Base-by-base conservation (phyloP, 2,113 vertebrate genomes). In the Ageneiosus marmoratus region DNA sequence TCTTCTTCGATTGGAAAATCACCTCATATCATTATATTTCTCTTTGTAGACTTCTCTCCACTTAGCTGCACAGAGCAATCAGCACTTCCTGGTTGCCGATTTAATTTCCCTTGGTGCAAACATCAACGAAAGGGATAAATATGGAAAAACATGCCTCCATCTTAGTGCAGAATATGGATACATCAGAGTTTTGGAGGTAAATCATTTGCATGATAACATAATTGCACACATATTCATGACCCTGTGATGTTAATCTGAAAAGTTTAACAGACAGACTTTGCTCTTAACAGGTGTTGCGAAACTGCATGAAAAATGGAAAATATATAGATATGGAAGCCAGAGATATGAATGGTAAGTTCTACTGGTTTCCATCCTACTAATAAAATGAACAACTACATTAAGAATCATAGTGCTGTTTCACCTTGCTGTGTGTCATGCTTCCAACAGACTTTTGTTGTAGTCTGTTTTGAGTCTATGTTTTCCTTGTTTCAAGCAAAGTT, bases 81-180 rank as follows among this genome's bases (percentile, higher is more conserved):
- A 97, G 6, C 94, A 96, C 56, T 89, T 95, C 41, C 95, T 96
- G 87, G 94, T 95, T 74, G 90, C 90, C 0, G 96, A 97, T 85
- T 91, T 97, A 84, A 94, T 97, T 81, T 82, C 51, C 13, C 83
- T 96, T 4, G 95, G 96, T 13, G 95, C 96, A n/a, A 89, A 89
- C 0, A 74, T 95, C 87, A 96, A 95, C 0, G 91, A 89, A 58
- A 93, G 77, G 1, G 95, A 96, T 88, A 62, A 77, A 0, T 79
- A 51, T 0, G 94, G 94, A 32, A 96, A 94, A 89, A 95, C 95
- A 0, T 94, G 96, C 0, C 91, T 96, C 12, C 96, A 97, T 34
- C 91, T 96, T 51, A 93, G 96, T 13, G 94, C 95, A 29, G 93
- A 96, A 86, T 94, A 92, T 0, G 96, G 96, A 2, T 95, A 95